A percentile compares a stretch with the other conserved stretches of the same genome.
These are phyloP conservation scores for Dipodomys ordii DNA, from an alignment of 2,113 vertebrate genomes.

Conservation along the genomic window DNA sequence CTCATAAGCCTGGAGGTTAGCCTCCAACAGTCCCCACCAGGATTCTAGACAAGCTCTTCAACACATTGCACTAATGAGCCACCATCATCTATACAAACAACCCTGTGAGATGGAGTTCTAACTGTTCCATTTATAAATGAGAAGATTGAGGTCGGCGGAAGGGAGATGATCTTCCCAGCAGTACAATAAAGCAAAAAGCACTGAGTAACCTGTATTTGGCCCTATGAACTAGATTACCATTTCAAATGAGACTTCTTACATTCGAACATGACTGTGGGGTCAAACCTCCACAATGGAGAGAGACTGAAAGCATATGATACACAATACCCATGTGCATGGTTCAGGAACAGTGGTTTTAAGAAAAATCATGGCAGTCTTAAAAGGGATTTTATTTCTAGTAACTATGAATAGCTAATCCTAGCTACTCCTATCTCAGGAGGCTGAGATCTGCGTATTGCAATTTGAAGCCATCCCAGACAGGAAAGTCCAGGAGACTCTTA, in stretches of 20 bases:
- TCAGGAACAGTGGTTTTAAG: constrained; percentile 44
- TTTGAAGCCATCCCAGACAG: no score
- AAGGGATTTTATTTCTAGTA: background rate
- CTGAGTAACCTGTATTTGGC: background rate
- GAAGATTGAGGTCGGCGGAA: constrained; percentile 37
- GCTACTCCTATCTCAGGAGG: no score
- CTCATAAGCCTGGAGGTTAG: constrained; percentile 60
- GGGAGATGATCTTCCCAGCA: background rate
- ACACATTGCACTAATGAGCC: constrained; percentile 64
- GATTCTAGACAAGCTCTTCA: constrained; percentile 6
- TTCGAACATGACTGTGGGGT: background rate
- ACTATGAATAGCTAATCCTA: background rate
- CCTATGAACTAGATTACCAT: background rate
- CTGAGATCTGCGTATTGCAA: no score
- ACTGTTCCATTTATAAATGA: constrained; percentile 30
- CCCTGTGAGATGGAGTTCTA: background rate
- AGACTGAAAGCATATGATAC: background rate
- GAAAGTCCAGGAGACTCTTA: no score
- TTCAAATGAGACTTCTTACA: constrained; percentile 30
- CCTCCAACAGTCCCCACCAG: constrained; percentile 60
- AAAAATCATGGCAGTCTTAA: background rate
- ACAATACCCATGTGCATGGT: background rate
- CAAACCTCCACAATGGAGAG: background rate
- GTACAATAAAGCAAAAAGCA: background rate
- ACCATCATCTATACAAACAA: constrained; percentile 58